phyloP scores from a whole-genome alignment of 92 coral and sea anemone genomes.

The Zoanthus sansibaricus region DNA sequence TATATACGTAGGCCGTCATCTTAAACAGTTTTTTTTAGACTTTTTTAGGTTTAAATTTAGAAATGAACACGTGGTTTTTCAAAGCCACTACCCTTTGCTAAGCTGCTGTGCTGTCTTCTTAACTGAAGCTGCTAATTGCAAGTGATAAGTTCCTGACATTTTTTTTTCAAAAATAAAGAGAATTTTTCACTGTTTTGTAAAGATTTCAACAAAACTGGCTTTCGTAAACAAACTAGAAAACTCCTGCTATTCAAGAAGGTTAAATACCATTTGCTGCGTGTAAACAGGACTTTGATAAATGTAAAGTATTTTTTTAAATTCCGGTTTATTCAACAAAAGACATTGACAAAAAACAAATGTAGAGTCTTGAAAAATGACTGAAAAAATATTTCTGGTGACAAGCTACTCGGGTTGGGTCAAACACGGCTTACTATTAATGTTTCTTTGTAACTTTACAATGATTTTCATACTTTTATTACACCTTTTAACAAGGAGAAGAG shows the following conservation, averaged over 20 bases:
- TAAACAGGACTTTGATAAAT: neutral
- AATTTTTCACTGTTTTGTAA: neutral
- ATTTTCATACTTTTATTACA: neutral
- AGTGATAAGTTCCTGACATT: slow-evolving; percentile 9
- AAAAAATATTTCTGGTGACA: too few relatives aligned
- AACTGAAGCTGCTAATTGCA: slow-evolving; percentile 20
- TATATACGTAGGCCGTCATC: neutral
- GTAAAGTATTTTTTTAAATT: neutral
- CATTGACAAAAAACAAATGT: too few relatives aligned
- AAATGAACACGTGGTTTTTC: neutral
- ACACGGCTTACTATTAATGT: too few relatives aligned
- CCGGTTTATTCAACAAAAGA: neutral
- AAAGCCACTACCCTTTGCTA: too few relatives aligned
- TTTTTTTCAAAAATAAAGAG: neutral
- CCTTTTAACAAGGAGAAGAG: neutral
- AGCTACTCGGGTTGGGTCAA: neutral
- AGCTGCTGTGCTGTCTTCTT: neutral
- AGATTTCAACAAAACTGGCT: neutral
- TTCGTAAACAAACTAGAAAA: neutral
- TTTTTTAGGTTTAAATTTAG: neutral
- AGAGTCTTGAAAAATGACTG: too few relatives aligned
- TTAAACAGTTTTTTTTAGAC: neutral
- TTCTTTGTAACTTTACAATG: neutral
- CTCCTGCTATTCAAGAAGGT: neutral
- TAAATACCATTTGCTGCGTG: neutral